phyloP scores from a whole-genome alignment of 2,888 invertebrate species.

The Archips xylosteana region DNA sequence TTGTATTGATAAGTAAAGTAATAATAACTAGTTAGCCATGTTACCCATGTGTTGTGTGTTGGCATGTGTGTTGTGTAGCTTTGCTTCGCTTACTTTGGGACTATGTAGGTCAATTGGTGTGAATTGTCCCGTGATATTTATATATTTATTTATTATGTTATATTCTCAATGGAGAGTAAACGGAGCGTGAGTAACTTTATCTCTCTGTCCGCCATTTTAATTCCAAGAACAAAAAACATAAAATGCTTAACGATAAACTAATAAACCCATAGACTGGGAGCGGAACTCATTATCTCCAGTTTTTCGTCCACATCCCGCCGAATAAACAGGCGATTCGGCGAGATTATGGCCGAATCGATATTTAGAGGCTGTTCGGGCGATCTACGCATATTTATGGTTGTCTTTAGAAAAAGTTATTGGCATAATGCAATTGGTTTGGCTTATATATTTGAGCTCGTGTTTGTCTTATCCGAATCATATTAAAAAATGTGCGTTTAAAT shows the following conservation, averaged over 20 bases:
- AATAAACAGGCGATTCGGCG: conserved; percentile 7
- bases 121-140: no score
- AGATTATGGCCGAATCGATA: conserved; percentile 7
- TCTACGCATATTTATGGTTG: conserved; percentile 10
- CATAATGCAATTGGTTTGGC: conserved; percentile 6
- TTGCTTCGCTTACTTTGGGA: no score
- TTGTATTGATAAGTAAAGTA: no score
- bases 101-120: no score
- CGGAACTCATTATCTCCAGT: conserved; percentile 13
- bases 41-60: no score
- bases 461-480: no score
- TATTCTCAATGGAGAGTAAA: not conserved
- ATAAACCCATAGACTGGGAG: conserved; percentile 24
- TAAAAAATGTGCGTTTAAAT: no score
- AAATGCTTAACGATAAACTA: conserved; percentile 25
- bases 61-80: no score
- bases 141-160: no score
- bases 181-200: not conserved
- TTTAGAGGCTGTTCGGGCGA: conserved; percentile 4
- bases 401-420: conserved; percentile 21
- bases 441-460: not conserved
- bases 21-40: no score
- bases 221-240: conserved; percentile 8
- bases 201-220: not conserved
- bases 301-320: conserved; percentile 1